phyloP scores from a whole-genome alignment of 2,797 vertebrate species.

The Phrynocephalus guinanensis region DNA sequence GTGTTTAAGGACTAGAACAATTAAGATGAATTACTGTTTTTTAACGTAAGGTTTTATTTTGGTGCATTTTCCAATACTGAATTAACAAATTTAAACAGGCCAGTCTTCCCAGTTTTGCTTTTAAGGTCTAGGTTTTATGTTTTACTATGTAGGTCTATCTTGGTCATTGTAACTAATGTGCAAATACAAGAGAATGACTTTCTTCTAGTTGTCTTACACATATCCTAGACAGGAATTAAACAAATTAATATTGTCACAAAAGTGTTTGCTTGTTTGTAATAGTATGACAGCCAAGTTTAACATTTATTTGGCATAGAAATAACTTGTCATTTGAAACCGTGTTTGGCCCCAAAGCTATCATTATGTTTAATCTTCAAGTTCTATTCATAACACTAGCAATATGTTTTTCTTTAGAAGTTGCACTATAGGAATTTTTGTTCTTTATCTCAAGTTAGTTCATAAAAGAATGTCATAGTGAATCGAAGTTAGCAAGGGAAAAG shows the following conservation, averaged over 20 bases:
- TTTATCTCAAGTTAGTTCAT: background rate
- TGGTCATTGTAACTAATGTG: background rate
- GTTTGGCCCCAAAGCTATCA: background rate
- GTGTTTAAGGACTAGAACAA: no score
- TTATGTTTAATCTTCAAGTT: background rate
- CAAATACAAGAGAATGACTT: background rate
- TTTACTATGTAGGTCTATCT: background rate
- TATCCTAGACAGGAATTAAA: background rate
- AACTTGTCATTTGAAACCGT: background rate
- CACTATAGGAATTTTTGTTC: background rate
- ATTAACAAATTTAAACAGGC: background rate
- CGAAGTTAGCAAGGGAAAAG: no score
- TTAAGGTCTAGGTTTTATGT: background rate
- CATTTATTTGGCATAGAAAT: background rate
- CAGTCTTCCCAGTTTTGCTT: background rate
- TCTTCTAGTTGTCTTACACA: background rate
- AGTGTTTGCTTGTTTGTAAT: background rate
- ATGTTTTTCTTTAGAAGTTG: background rate
- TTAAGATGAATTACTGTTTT: no score
- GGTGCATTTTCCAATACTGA: background rate
- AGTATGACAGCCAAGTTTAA: background rate
- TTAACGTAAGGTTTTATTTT: background rate
- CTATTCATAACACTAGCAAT: background rate
- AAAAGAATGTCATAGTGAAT: background rate
- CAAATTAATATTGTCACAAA: slow-evolving; percentile 10